phyloP scores from a whole-genome alignment of 2,888 invertebrate genomes.

The Cephus runcator region DNA sequence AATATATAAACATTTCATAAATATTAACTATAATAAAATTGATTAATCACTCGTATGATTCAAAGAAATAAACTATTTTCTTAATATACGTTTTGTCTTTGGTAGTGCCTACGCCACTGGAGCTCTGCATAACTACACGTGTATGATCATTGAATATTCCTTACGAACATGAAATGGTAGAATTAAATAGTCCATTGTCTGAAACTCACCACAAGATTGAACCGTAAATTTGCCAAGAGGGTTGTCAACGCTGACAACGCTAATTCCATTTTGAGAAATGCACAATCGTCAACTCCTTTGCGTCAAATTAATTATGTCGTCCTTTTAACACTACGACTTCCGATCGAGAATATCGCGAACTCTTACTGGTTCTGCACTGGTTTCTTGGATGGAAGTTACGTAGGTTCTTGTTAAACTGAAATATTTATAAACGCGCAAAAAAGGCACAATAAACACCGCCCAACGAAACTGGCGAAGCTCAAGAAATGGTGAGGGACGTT shows the following conservation, averaged over 20 bases:
- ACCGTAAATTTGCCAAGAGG: constrained; percentile 32
- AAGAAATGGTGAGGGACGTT: not conserved
- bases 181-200: not conserved
- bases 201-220: constrained; percentile 34
- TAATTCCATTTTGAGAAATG: constrained; percentile 31
- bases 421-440: not conserved
- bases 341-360: not conserved
- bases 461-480: not conserved
- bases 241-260: constrained; percentile 31
- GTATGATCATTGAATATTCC: too few species aligned
- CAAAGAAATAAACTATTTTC: too few species aligned
- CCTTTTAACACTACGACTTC: not conserved
- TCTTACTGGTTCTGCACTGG: not conserved
- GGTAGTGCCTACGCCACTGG: not conserved
- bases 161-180: not conserved
- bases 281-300: too few species aligned
- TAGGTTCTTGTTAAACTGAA: not conserved
- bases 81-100: too few species aligned
- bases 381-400: not conserved
- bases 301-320: not conserved
- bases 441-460: not conserved
- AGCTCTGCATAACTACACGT: not conserved
- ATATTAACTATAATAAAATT: too few species aligned
- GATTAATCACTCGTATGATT: too few species aligned
- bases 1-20: too few species aligned